phyloP scores from a whole-genome alignment of 2,113 vertebrate species.

The Pterocles gutturalis region DNA sequence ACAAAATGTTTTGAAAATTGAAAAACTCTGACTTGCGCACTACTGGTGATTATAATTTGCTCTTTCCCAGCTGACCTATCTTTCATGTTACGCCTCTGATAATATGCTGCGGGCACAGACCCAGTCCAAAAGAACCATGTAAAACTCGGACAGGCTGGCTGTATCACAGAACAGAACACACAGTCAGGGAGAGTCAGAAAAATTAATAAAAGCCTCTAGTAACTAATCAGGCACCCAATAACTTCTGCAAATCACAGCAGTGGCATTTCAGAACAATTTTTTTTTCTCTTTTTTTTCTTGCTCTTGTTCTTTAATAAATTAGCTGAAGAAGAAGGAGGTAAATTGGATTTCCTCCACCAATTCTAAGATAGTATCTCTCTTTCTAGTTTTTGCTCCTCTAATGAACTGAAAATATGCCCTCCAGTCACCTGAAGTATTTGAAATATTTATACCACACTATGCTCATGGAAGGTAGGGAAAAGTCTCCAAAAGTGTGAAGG shows the following conservation, averaged over 20 bases:
- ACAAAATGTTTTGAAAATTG: background rate
- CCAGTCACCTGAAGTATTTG: background rate
- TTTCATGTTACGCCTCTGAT: background rate
- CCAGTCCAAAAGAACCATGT: background rate
- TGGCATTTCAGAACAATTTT: background rate
- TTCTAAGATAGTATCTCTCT: background rate
- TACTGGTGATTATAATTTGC: background rate
- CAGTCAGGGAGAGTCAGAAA: background rate
- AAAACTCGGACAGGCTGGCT: background rate
- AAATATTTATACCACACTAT: background rate
- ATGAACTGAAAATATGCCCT: background rate
- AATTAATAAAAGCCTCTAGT: background rate
- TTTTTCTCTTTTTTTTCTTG: rapidly evolving
- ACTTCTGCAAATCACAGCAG: background rate
- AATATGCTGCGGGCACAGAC: background rate
- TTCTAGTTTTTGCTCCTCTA: background rate
- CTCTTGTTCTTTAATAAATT: background rate
- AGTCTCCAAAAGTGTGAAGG: background rate
- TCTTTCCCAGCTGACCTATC: background rate
- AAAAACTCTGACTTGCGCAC: background rate
- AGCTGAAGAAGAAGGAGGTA: background rate
- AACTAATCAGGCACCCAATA: background rate
- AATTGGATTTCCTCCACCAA: background rate
- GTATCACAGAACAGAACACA: background rate
- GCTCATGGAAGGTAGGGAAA: background rate